phyloP scores from a whole-genome alignment of 2,797 vertebrate genomes.

The Phataginus tricuspis region DNA sequence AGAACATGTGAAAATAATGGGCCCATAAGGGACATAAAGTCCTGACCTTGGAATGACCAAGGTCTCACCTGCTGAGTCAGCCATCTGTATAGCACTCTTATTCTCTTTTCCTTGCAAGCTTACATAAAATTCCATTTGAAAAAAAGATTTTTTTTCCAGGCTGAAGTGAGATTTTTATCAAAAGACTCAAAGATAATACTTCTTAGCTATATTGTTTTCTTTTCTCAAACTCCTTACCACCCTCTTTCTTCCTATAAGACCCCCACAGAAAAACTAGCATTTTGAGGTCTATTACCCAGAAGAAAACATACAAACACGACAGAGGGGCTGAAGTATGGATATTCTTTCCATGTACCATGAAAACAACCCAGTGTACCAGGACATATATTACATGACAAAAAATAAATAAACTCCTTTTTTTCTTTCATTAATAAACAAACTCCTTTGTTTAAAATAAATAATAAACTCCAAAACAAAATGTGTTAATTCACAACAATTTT shows the following conservation, averaged over 20 bases:
- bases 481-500: neutral
- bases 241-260: rapidly evolving
- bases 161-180: neutral
- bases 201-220: neutral
- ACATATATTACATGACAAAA: neutral
- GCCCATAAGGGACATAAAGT: neutral
- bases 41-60: neutral
- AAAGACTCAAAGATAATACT: neutral
- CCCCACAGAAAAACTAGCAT: neutral
- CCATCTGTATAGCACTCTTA: neutral
- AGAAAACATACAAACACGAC: neutral
- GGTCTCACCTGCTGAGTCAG: neutral
- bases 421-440: neutral
- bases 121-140: neutral
- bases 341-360: neutral
- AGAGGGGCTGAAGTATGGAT: neutral
- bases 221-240: neutral
- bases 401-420: neutral
- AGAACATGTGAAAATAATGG: constrained; percentile 51
- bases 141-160: neutral
- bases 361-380: neutral
- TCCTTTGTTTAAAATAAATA: neutral
- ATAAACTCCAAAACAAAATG: neutral
- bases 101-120: neutral
- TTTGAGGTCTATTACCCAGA: neutral